Evolutionary conservation across 2,113 vertebrate species (phyloP).

Genomic region (Mohoua ochrocephala): DNA sequence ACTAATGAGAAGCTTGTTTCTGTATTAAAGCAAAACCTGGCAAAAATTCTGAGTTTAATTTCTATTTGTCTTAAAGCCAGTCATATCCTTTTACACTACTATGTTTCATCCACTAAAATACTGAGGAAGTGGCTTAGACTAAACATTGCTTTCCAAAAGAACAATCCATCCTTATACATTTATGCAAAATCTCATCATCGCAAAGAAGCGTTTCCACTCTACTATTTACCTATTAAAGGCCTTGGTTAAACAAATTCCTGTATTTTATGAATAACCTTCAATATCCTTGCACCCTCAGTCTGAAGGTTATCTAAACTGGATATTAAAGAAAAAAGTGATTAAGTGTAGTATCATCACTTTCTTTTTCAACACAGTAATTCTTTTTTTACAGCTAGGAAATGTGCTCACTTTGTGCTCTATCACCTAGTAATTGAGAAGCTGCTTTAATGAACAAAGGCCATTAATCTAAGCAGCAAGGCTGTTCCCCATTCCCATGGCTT

Average conservation of each 20-base stretch:
- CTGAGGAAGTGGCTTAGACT: neutral
- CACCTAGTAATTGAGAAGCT: neutral
- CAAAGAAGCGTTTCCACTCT: neutral
- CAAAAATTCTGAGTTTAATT: neutral
- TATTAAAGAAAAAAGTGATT: neutral
- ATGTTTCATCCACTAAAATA: neutral
- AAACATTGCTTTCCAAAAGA: neutral
- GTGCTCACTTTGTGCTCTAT: neutral
- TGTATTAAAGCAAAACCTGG: neutral
- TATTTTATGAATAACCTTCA: neutral
- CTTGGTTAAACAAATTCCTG: neutral
- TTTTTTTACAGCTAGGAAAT: neutral
- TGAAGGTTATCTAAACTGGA: neutral
- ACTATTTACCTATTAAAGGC: neutral
- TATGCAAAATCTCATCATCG: neutral
- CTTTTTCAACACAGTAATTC: neutral
- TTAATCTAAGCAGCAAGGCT: neutral
- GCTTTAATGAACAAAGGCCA: neutral
- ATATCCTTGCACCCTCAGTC: neutral
- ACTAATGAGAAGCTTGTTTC: neutral
- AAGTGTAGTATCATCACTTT: neutral
- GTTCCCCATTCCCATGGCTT: neutral
- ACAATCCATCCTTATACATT: neutral
- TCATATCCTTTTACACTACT: neutral
- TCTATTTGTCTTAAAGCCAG: neutral